Evolutionary conservation across 1,140 invertebrate species (phyloP), one percentile per base, ranked within the genome.

Genomic region (Hycleus cichorii): DNA sequence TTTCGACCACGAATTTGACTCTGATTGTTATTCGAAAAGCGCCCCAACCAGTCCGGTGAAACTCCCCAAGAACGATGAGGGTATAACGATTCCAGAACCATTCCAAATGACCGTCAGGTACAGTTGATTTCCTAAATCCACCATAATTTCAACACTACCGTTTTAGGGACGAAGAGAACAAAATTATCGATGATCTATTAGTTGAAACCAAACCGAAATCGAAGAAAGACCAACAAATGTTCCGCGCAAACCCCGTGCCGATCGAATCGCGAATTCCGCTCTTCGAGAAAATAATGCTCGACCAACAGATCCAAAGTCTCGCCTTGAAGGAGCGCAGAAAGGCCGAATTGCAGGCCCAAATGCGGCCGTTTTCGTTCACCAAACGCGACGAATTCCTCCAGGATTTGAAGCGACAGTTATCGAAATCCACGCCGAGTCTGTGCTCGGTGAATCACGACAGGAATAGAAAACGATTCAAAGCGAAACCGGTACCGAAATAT

Each of bases 91-190:
- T 46, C 80, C 83, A 0, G 82, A 83, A 64, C 82, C 84, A 11
- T 86, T 86, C 72, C 78, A 79, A 69, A 85, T 86, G 77, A 83
- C 81, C 2, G 72, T 82, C 60, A 81, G 82, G 85, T 85, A 74
- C 53, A 55, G 18, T 18, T 48, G 9, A 9, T 32, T 32, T 32
- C 32, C 7, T 32, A 5, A 32, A 43, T 44, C 39, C 43, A n/a
- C 39, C 38, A 12, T 18, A 18, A 18, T 18, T 18, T 18, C 49
- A 50, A 25, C 44, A 26, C 10, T 54, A 40, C 32, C 4, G 63
- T 70, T 77, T 55, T 49, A 87, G 84, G 69, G 83, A 86, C 63
- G 80, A 85, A 67, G 81, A 81, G 46, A 80, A 80, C 59, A 80
- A 81, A 62, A 80, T 79, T 25, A 69, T 81, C 2, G 76, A 75